Percentiles rank a stretch among this genome's conserved stretches.
Conservation (phyloP, 2,888 invertebrate species). For the Punctoribates punctum region DNA sequence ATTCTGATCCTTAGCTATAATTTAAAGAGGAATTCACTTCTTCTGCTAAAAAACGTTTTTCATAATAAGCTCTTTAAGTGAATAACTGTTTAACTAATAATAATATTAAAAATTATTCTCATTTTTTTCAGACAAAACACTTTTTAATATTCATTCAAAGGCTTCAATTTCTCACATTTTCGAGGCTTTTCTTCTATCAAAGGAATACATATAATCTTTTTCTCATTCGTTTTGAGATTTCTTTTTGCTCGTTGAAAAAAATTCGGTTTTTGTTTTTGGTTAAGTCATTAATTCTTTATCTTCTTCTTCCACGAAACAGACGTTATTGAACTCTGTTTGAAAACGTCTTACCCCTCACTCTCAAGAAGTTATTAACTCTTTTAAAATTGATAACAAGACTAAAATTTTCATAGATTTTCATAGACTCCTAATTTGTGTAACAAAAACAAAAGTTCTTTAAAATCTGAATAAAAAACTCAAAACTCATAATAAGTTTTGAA, state of each 20-base stretch:
- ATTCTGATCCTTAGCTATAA: no score
- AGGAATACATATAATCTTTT: background rate
- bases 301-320: background rate
- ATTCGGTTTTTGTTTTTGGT: background rate
- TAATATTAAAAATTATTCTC: background rate
- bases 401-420: no score
- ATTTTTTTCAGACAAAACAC: background rate
- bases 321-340: conserved; percentile 14
- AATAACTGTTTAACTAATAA: no score
- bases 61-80: no score
- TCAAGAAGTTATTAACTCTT: background rate
- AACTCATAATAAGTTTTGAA: no score
- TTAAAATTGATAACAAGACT: no score
- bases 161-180: background rate
- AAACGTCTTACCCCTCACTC: background rate
- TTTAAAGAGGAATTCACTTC: no score
- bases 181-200: no score
- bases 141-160: background rate
- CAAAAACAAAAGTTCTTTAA: no score
- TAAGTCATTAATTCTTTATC: conserved; percentile 16
- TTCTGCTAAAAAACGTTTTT: no score
- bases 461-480: no score
- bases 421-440: no score
- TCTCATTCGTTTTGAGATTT: background rate
- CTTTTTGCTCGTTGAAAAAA: background rate